Conservation (phyloP, 2,797 vertebrate species). For the Oophaga sylvatica region DNA sequence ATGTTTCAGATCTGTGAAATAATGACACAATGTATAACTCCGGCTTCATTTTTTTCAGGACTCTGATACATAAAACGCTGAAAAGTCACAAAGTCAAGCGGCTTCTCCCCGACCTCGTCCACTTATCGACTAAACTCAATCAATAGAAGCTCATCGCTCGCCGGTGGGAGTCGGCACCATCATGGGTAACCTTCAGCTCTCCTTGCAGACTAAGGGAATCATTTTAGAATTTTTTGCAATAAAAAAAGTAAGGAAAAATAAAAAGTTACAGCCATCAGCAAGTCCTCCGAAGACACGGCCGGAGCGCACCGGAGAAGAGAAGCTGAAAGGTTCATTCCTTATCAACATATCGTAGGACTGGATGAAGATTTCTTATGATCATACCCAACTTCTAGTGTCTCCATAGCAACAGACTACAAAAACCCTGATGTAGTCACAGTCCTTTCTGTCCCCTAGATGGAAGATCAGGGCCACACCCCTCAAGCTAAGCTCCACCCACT, state of each 20-base stretch:
- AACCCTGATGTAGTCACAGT: no score
- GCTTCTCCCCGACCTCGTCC: not conserved
- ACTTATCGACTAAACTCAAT: not conserved
- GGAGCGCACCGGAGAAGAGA: no score
- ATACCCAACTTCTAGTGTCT: no score
- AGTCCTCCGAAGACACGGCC: not conserved
- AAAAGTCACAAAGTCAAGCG: constrained; percentile 12
- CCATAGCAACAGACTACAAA: no score
- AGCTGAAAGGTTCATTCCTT: no score
- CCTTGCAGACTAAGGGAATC: not conserved
- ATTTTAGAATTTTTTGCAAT: not conserved
- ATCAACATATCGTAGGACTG: no score
- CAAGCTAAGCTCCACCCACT: no score
- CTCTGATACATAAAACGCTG: not conserved
- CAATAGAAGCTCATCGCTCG: constrained; percentile 1
- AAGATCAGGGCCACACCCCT: no score
- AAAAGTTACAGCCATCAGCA: not conserved
- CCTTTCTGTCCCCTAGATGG: no score
- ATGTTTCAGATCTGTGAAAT: not conserved
- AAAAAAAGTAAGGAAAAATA: not conserved
- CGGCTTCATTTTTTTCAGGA: not conserved
- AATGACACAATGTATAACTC: not conserved
- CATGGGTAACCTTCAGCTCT: not conserved
- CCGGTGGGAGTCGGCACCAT: not conserved
- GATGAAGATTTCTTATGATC: no score